These are phyloP conservation scores for Tetramorium bicarinatum DNA, from an alignment of 2,888 invertebrate genomes.

Conservation along the genomic window DNA sequence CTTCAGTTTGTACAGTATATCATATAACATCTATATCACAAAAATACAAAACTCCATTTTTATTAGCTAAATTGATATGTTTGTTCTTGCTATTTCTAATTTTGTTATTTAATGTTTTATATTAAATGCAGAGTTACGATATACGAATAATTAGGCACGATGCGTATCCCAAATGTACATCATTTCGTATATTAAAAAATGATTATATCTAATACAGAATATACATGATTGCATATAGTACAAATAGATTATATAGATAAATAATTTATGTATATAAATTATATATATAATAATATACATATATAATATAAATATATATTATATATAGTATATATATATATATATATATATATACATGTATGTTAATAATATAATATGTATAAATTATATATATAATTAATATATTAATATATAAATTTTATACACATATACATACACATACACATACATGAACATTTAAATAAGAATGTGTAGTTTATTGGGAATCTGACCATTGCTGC, in stretches of 20 bases:
- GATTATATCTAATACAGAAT: neutral
- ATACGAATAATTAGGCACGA: neutral
- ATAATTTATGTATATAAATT: neutral
- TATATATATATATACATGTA: neutral
- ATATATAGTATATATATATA: neutral
- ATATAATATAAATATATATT: neutral
- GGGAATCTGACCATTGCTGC: conserved; percentile 55
- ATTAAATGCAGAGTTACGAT: neutral
- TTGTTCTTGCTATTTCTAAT: neutral
- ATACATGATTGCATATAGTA: conserved; percentile 26
- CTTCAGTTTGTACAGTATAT: neutral
- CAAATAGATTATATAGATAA: conserved; percentile 40
- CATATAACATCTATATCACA: neutral
- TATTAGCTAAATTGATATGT: conserved; percentile 7
- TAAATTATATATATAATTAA: neutral
- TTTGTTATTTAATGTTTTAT: conserved; percentile 19
- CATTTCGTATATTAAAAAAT: neutral
- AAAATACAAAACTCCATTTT: neutral
- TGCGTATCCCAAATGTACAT: neutral
- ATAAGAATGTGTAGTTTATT: conserved; percentile 54
- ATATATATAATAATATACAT: neutral
- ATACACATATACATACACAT: neutral
- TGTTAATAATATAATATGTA: neutral
- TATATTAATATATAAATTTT: conserved; percentile 20
- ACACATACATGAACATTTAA: conserved; percentile 39